Evolutionary conservation across 2,888 invertebrate species (phyloP).

Genomic region (Dryococelus australis): DNA sequence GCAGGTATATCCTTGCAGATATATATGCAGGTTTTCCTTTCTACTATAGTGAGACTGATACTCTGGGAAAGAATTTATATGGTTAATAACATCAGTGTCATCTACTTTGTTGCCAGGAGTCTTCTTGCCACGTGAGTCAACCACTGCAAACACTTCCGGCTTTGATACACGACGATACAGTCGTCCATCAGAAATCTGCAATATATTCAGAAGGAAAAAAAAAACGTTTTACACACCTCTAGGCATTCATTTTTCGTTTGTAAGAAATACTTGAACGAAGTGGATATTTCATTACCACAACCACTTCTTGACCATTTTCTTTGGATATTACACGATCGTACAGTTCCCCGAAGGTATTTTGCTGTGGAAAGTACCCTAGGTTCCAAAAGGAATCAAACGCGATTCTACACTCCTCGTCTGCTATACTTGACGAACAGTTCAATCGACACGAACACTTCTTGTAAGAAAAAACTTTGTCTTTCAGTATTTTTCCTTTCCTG

Average conservation of each 20-base stretch:
- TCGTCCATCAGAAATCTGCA: background rate
- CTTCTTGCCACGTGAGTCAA: background rate
- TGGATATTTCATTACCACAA: background rate
- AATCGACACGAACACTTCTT: too few relatives aligned
- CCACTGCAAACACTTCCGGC: background rate
- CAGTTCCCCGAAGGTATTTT: background rate
- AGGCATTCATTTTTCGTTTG: background rate
- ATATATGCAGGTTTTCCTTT: too few relatives aligned
- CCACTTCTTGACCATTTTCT: background rate
- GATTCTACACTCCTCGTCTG: too few relatives aligned
- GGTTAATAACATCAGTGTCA: background rate
- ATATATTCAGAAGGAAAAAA: background rate
- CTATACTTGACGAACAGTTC: too few relatives aligned
- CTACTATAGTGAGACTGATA: constrained; percentile 19
- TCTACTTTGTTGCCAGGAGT: background rate
- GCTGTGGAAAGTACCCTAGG: background rate
- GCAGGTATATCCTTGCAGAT: background rate
- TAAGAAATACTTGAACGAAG: background rate
- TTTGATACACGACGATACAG: background rate
- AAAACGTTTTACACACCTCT: background rate
- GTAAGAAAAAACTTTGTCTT: background rate
- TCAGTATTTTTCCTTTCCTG: background rate
- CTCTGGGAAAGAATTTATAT: background rate
- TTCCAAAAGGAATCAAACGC: background rate
- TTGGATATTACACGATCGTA: background rate